Conservation (phyloP, 35 echinoderm and acorn worm genomes). For the Amphiura filiformis region DNA sequence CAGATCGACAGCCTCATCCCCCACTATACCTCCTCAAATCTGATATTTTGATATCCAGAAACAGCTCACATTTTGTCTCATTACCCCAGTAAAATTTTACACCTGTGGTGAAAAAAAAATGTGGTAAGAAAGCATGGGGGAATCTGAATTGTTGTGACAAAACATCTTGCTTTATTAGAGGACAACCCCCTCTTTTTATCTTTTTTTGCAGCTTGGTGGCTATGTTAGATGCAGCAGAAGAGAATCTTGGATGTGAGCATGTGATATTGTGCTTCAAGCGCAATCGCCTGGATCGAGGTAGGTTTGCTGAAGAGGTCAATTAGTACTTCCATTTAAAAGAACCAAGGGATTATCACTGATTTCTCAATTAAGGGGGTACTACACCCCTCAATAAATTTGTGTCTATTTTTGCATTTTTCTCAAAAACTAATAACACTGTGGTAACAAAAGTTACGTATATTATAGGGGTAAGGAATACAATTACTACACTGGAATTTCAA, state of each 20-base stretch:
- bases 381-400: too few species aligned
- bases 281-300: constrained; percentile 46
- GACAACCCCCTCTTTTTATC: neutral
- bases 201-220: constrained; percentile 75
- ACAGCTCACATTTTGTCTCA: too few species aligned
- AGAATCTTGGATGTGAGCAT: constrained; percentile 57
- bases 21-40: too few species aligned
- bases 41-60: too few species aligned
- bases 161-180: too few species aligned
- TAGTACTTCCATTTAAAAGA: neutral
- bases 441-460: neutral
- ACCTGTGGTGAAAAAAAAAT: neutral
- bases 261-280: constrained; percentile 75
- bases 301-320: neutral
- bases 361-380: too few species aligned
- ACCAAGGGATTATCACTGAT: neutral
- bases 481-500: neutral
- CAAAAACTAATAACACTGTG: too few species aligned
- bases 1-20: too few species aligned
- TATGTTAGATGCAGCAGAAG: constrained; percentile 88
- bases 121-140: neutral
- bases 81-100: too few species aligned
- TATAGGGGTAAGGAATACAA: neutral
- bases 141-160: neutral
- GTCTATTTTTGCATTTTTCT: too few species aligned